Evolutionary conservation across 2,888 invertebrate genomes (phyloP).

Genomic region (Drosophila monieri): DNA sequence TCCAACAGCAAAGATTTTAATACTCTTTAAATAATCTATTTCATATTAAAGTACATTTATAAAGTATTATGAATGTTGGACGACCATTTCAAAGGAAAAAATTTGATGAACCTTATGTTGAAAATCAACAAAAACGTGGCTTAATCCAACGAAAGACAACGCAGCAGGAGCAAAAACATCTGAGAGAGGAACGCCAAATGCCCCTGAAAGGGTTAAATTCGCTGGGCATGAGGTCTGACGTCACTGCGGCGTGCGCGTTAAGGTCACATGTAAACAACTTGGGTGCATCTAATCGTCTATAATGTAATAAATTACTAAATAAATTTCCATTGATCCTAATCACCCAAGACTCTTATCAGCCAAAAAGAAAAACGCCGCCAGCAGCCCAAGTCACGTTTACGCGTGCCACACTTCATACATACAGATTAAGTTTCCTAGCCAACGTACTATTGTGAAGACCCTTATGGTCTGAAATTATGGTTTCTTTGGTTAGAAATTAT

Average conservation of each 20-base stretch:
- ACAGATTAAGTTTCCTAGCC: neutral
- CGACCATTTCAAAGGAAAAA: too few species aligned
- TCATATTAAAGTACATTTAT: too few species aligned
- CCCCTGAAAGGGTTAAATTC: conserved; percentile 35
- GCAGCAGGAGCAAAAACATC: conserved; percentile 6
- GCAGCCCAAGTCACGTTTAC: conserved; percentile 10
- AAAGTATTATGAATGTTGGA: too few species aligned
- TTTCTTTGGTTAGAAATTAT: neutral
- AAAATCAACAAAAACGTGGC: neutral
- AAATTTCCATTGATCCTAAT: conserved; percentile 36
- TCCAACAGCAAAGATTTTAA: too few species aligned
- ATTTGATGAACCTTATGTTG: too few species aligned
- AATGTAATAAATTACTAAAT: conserved; percentile 34
- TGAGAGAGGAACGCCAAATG: conserved; percentile 1
- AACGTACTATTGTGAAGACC: too few species aligned
- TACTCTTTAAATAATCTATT: too few species aligned
- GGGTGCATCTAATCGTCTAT: conserved; percentile 13
- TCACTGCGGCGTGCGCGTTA: conserved; percentile 37
- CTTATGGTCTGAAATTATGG: too few species aligned
- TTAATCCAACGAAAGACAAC: neutral
- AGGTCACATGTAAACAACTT: conserved; percentile 29
- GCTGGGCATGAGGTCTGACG: conserved; percentile 21
- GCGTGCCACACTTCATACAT: conserved; percentile 1
- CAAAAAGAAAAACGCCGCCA: conserved; percentile 15
- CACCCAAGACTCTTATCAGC: conserved; percentile 17